Percentiles rank a stretch among this genome's conserved stretches.
Conservation (phyloP, 37 sponge, comb jelly and placozoan genomes). For the Aphrocallistes beatrix region DNA sequence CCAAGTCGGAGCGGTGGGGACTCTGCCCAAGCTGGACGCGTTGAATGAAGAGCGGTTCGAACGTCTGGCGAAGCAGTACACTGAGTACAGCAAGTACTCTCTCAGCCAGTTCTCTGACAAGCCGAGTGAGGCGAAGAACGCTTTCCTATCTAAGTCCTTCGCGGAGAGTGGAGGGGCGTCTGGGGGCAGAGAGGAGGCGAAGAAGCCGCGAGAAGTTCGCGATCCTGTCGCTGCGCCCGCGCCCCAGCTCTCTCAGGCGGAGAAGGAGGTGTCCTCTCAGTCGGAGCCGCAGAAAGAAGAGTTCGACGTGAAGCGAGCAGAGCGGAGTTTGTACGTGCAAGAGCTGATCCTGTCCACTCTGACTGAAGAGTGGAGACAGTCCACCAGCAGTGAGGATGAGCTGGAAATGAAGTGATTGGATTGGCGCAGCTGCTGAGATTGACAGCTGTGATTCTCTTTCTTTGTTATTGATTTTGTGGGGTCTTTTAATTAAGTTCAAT, state of each 20-base stretch:
- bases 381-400: constrained; percentile 1
- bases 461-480: too few relatives aligned
- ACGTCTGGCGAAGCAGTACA: neutral
- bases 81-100: neutral
- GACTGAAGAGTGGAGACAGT: neutral
- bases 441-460: too few relatives aligned
- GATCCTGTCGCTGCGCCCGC: neutral
- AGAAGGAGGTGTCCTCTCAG: neutral
- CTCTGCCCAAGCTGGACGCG: neutral
- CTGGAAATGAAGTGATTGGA: neutral
- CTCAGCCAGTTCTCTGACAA: constrained; percentile 5
- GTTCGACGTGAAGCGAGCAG: neutral
- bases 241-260: neutral
- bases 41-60: neutral
- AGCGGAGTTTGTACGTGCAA: neutral
- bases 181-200: neutral
- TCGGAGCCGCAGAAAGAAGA: neutral
- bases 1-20: neutral
- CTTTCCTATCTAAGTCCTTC: neutral
- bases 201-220: neutral
- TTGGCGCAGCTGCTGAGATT: too few relatives aligned
- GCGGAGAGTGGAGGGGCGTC: neutral
- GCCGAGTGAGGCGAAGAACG: neutral
- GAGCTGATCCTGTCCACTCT: neutral
- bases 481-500: too few relatives aligned